phyloP scores from a whole-genome alignment of 2,113 vertebrate genomes.

The Trachemys scripta region DNA sequence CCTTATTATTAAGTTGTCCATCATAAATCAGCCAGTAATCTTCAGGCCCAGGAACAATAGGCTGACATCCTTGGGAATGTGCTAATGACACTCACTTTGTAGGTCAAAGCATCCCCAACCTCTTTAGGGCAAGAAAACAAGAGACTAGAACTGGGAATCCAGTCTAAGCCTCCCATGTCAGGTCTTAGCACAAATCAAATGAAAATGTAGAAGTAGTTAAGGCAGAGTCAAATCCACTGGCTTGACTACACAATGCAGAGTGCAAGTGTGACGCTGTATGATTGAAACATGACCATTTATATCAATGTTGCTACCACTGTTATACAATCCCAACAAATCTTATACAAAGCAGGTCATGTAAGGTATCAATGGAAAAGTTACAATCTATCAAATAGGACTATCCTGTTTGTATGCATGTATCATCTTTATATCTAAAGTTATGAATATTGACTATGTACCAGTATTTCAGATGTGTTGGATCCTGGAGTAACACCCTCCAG shows the following conservation, averaged over 20 bases:
- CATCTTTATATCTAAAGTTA: no score
- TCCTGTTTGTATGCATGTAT: no score
- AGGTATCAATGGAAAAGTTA: no score
- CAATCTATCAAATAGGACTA: no score
- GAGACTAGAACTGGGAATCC: background rate
- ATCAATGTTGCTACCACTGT: no score
- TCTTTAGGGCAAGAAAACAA: fast-evolving
- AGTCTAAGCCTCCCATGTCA: background rate
- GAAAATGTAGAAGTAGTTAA: background rate
- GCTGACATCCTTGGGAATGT: background rate
- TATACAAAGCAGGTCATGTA: no score
- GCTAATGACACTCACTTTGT: background rate
- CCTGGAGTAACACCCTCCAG: no score
- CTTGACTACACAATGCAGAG: background rate
- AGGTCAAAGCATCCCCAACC: background rate
- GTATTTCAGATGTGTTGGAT: no score
- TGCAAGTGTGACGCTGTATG: background rate
- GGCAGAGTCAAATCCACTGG: background rate
- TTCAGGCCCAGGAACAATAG: background rate
- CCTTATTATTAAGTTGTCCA: background rate
- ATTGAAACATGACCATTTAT: no score
- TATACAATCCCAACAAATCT: no score
- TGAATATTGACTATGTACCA: no score
- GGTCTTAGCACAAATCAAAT: background rate
- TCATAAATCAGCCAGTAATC: no score